Evolutionary conservation across 2,113 vertebrate species (phyloP), one percentile per base, ranked within the genome.

Genomic region (Cyrtonyx montezumae): DNA sequence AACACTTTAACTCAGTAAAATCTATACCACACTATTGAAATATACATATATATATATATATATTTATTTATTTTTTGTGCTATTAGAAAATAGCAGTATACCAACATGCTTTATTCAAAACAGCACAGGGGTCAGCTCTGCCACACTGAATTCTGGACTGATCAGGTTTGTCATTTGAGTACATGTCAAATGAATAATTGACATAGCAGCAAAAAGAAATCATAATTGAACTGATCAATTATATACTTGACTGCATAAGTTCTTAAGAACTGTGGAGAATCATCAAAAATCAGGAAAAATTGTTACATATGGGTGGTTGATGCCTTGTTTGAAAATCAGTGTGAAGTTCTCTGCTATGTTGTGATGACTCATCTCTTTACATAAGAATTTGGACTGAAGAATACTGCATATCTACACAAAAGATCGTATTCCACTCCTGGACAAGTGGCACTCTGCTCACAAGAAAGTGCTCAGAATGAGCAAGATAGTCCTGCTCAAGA

Each of bases 71-170:
- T 15, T 28, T 91, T 15, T 80, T 80, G 36, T 55, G 43, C 73
- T 76, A 48, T 46, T 77, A 83, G 46, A 80, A 40, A 11, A 40
- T 30, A 37, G 62, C 32, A 62, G 12, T 19, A 79, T 55, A 83
- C 10, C 55, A 26, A 81, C 4, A 19, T 15, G n/a, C 88, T 92
- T 92, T 88, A 71, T 87, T 88, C 70, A 84, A 77, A 92, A 85
- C 32, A 78, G 71, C 65, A 77, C 14, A 87, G 75, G 90, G 74
- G 63, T 34, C 79, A 87, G 78, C 42, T 94, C 92, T 79, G 63
- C 48, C 77, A 79, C 32, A 42, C 0, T 65, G 67, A 42, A 71
- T 83, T 85, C 76, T 86, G 67, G 36, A 77, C 90, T 91, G 76
- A 84, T 71, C 34, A 77, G 46, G 26, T 13, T 0, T 12, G 61